Evolutionary conservation across 2,888 invertebrate genomes (phyloP).

Genomic region (Apeira syringaria): DNA sequence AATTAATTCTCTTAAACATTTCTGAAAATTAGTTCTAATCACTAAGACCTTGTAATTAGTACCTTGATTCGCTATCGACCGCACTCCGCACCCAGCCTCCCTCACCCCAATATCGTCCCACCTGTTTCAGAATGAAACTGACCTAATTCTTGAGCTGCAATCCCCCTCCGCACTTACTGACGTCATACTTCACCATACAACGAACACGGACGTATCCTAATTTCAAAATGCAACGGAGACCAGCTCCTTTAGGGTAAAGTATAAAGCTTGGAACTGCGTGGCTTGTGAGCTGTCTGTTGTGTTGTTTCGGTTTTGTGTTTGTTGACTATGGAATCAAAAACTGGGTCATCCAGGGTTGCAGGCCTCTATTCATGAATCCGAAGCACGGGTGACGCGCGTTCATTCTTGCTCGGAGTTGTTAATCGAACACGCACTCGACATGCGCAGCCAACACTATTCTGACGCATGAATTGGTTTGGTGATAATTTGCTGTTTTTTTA

Average conservation of each 20-base stretch:
- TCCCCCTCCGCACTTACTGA: constrained; percentile 77
- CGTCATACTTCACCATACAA: constrained; percentile 75
- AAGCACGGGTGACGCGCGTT: constrained; percentile 68
- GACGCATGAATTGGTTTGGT: constrained; percentile 53
- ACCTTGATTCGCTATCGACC: constrained; percentile 57
- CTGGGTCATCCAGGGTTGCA: constrained; percentile 87
- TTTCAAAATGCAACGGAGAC: constrained; percentile 27
- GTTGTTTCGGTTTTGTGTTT: constrained; percentile 36
- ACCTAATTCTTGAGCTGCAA: constrained; percentile 81
- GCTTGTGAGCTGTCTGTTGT: constrained; percentile 33
- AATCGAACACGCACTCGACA: constrained; percentile 47
- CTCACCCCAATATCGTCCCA: constrained; percentile 44
- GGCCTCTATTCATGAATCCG: constrained; percentile 85
- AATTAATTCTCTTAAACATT: too few relatives aligned
- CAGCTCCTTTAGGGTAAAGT: not conserved
- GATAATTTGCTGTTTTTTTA: too few relatives aligned
- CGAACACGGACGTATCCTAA: constrained; percentile 48
- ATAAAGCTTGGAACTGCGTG: constrained; percentile 34
- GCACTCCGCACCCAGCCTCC: constrained; percentile 41
- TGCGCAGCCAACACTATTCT: constrained; percentile 23
- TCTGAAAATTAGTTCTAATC: not conserved
- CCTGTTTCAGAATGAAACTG: constrained; percentile 87
- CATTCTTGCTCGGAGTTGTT: constrained; percentile 69
- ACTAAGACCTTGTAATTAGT: constrained; percentile 39
- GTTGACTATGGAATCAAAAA: constrained; percentile 76